Evolutionary conservation across 2,113 vertebrate genomes (phyloP).

Genomic region (Eudorcas thomsonii): DNA sequence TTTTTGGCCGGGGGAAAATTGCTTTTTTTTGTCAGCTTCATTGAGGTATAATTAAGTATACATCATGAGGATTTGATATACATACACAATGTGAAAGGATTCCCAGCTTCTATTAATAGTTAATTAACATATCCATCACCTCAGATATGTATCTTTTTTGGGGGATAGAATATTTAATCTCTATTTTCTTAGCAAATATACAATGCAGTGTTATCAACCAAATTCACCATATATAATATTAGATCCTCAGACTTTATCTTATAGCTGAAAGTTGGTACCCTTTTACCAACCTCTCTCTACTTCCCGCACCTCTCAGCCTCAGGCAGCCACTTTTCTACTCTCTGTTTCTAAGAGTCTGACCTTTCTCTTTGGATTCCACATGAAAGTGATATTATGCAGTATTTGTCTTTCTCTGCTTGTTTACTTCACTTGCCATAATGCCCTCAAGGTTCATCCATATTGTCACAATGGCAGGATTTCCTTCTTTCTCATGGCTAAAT

Average conservation of each 20-base stretch:
- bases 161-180: not conserved
- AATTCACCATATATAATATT: not conserved
- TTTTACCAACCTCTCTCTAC: not conserved
- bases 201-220: not conserved
- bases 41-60: not conserved
- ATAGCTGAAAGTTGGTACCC: not conserved
- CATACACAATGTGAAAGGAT: not conserved
- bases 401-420: not conserved
- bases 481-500: not conserved
- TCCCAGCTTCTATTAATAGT: not conserved
- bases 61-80: not conserved
- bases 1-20: not conserved
- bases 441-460: not conserved
- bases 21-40: not conserved
- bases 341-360: not conserved
- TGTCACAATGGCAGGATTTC: not conserved
- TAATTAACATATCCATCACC: not conserved
- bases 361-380: not conserved
- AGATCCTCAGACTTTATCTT: not conserved
- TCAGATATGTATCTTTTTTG: not conserved
- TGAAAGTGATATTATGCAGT: not conserved
- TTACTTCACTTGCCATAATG: not conserved
- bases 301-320: not conserved
- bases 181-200: not conserved
- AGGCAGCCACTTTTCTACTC: not conserved